These are phyloP conservation scores for Falco columbarius DNA, from an alignment of 2,797 vertebrate species.

Conservation along the genomic window DNA sequence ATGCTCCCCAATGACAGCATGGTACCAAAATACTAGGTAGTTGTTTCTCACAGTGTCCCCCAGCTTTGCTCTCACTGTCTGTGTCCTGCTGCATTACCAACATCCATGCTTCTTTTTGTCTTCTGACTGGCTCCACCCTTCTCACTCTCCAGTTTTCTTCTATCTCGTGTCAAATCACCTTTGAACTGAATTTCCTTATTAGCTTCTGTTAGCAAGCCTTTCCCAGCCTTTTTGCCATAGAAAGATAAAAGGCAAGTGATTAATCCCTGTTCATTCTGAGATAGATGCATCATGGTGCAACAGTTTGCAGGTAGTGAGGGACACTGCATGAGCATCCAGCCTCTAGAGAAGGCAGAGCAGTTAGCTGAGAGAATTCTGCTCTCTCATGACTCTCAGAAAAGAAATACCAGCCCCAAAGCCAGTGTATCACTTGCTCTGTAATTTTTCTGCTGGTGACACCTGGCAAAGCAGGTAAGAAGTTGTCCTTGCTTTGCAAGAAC, in stretches of 20 bases:
- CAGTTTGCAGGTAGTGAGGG: background rate
- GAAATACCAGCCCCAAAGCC: background rate
- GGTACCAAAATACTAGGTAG: background rate
- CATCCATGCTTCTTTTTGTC: background rate
- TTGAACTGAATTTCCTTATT: background rate
- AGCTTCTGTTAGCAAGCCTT: background rate
- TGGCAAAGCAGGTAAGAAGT: background rate
- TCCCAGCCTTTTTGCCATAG: background rate
- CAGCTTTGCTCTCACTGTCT: background rate
- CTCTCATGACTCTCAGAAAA: background rate
- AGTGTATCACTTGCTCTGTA: background rate
- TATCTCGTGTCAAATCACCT: background rate
- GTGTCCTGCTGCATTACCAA: background rate
- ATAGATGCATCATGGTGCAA: accelerated
- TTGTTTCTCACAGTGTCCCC: background rate
- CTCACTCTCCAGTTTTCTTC: background rate
- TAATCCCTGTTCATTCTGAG: background rate
- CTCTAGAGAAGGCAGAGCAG: background rate
- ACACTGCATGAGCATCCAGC: background rate
- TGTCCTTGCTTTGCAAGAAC: background rate
- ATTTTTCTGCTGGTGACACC: background rate
- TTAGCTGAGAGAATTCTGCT: background rate
- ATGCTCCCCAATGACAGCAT: background rate
- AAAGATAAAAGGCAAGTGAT: background rate
- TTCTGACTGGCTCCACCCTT: background rate